Evolutionary conservation across 1,140 invertebrate species (phyloP).

Genomic region (Danaus plexippus): DNA sequence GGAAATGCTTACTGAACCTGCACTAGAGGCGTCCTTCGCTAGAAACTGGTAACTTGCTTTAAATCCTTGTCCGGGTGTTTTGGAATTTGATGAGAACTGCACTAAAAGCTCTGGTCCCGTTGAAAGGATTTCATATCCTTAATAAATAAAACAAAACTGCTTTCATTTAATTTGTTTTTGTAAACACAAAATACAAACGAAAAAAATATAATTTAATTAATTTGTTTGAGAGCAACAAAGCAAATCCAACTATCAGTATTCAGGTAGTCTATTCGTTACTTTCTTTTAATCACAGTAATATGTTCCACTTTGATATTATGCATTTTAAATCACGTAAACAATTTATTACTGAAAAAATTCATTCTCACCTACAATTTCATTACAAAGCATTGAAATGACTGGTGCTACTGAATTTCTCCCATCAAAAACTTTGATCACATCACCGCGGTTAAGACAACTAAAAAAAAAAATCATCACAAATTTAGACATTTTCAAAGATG

Average conservation of each 20-base stretch:
- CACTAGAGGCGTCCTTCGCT: slow-evolving; percentile 73
- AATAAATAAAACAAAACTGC: slow-evolving; percentile 16
- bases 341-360: too few relatives aligned
- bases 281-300: too few relatives aligned
- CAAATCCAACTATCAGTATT: too few relatives aligned
- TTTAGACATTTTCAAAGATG: slow-evolving; percentile 13
- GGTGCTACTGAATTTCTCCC: slow-evolving; percentile 76
- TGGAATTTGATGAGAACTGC: slow-evolving; percentile 87
- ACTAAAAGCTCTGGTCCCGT: slow-evolving; percentile 84
- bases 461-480: slow-evolving; percentile 40
- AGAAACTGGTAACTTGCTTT: slow-evolving; percentile 87
- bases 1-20: slow-evolving; percentile 62
- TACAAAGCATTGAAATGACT: slow-evolving; percentile 86
- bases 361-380: slow-evolving; percentile 74
- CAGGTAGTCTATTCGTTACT: too few relatives aligned
- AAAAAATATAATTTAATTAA: too few relatives aligned
- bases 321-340: too few relatives aligned
- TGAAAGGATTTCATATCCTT: slow-evolving; percentile 84
- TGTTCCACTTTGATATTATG: too few relatives aligned
- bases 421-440: slow-evolving; percentile 86
- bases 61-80: slow-evolving; percentile 87
- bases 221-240: too few relatives aligned
- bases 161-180: too few relatives aligned
- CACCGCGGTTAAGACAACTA: slow-evolving; percentile 87
- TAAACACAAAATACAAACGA: too few relatives aligned